Percentiles rank a stretch among this genome's conserved stretches.
Evolutionary conservation across 2,113 vertebrate genomes (phyloP).

Genomic region (Lamprologus tigripictilis): DNA sequence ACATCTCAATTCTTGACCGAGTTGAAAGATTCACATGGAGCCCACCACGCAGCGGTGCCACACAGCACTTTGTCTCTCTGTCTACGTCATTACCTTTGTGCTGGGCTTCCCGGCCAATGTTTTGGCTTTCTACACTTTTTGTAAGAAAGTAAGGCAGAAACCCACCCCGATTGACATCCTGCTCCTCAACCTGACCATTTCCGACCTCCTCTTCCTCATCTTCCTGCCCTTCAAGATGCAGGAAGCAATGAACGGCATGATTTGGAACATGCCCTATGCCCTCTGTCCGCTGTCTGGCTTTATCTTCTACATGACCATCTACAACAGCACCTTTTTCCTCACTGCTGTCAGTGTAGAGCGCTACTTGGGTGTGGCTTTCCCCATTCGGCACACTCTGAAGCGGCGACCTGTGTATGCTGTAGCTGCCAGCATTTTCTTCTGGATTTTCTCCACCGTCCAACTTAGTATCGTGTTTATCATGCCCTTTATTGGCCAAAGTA

Average conservation of each 20-base stretch:
- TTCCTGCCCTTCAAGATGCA: conserved; percentile 85
- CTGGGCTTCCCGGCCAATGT: conserved; percentile 80
- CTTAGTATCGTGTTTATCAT: conserved; percentile 77
- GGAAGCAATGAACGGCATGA: conserved; percentile 62
- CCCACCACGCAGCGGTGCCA: conserved; percentile 42
- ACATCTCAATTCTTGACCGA: neutral
- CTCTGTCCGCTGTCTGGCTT: conserved; percentile 78
- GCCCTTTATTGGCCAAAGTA: conserved; percentile 15
- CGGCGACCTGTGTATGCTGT: conserved; percentile 63
- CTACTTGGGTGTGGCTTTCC: conserved; percentile 82
- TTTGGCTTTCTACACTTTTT: conserved; percentile 78
- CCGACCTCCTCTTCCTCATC: conserved; percentile 81
- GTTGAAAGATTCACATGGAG: neutral
- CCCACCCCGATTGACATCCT: conserved; percentile 77
- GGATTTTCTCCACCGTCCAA: conserved; percentile 71
- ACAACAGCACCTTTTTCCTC: conserved; percentile 83
- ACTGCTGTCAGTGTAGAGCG: conserved; percentile 83
- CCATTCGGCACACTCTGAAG: conserved; percentile 75
- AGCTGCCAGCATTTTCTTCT: conserved; percentile 71
- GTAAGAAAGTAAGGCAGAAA: conserved; percentile 70
- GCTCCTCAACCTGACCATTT: conserved; percentile 83
- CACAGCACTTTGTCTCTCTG: conserved; percentile 59
- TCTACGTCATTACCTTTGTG: conserved; percentile 80
- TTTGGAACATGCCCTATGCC: conserved; percentile 66
- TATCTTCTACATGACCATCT: conserved; percentile 85